These are phyloP conservation scores for Drosophila dives DNA, from an alignment of 2,888 invertebrate genomes.

Conservation along the genomic window DNA sequence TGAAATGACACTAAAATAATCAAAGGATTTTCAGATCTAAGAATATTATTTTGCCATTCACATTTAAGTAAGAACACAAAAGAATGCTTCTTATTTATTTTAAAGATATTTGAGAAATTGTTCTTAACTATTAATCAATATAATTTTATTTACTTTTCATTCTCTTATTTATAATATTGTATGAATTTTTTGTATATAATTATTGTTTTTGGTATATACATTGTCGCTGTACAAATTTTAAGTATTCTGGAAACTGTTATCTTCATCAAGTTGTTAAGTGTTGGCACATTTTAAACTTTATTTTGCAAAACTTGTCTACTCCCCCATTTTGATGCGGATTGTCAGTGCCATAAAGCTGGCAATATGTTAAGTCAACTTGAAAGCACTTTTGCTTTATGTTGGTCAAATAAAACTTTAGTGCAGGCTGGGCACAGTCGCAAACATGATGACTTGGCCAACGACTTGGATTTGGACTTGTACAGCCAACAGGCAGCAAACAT, in stretches of 20 bases:
- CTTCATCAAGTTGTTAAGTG: conserved; percentile 73
- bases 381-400: conserved; percentile 78
- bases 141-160: not conserved
- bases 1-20: conserved; percentile 7
- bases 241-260: conserved; percentile 31
- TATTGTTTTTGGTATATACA: not conserved
- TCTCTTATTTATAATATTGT: not conserved
- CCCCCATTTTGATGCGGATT: conserved; percentile 29
- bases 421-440: conserved; percentile 54
- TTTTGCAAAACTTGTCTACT: conserved; percentile 27
- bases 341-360: conserved; percentile 54
- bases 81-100: not conserved
- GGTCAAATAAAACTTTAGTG: conserved; percentile 75
- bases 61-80: not conserved
- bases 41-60: no score
- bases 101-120: not conserved
- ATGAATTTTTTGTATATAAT: not conserved
- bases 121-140: not conserved
- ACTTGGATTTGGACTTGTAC: conserved; percentile 24
- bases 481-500: conserved; percentile 27
- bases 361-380: conserved; percentile 71
- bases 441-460: conserved; percentile 44
- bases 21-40: not conserved
- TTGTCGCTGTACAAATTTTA: not conserved
- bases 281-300: conserved; percentile 72